Evolutionary conservation across 2,113 vertebrate species (phyloP).

Genomic region (Sapajus apella): DNA sequence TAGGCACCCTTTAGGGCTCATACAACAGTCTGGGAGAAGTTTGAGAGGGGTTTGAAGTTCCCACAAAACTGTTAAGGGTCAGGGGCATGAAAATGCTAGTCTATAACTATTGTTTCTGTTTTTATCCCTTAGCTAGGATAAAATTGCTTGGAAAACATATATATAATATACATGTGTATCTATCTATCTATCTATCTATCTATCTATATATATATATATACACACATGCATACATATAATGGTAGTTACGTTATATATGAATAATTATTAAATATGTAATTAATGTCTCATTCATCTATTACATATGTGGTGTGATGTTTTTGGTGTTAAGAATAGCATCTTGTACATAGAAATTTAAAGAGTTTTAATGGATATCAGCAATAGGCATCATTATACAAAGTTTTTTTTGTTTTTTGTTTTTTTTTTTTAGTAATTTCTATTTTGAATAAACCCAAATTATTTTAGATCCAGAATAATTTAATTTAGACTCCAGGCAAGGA

Average conservation of each 20-base stretch:
- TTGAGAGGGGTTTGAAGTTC: not conserved
- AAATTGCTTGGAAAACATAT: not conserved
- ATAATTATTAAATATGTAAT: not conserved
- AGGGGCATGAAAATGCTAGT: not conserved
- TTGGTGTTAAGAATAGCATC: not conserved
- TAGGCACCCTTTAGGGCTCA: not conserved
- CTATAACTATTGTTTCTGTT: not conserved
- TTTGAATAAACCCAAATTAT: not conserved
- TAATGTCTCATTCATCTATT: not conserved
- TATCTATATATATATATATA: too few species aligned
- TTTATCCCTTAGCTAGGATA: not conserved
- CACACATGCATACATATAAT: not conserved
- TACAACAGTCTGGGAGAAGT: not conserved
- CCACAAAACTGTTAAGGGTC: not conserved
- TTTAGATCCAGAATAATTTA: slow-evolving; percentile 8
- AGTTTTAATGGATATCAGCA: not conserved
- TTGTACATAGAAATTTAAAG: not conserved
- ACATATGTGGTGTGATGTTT: not conserved
- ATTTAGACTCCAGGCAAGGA: not conserved
- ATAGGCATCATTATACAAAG: not conserved
- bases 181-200: too few species aligned
- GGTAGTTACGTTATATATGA: too few species aligned
- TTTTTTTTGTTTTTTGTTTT: not conserved
- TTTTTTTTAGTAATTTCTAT: not conserved
- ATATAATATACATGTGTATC: not conserved